A percentile compares a stretch with the other conserved stretches of the same genome.
Conservation (phyloP, 2,888 invertebrate species). For the Dusona sp. region DNA sequence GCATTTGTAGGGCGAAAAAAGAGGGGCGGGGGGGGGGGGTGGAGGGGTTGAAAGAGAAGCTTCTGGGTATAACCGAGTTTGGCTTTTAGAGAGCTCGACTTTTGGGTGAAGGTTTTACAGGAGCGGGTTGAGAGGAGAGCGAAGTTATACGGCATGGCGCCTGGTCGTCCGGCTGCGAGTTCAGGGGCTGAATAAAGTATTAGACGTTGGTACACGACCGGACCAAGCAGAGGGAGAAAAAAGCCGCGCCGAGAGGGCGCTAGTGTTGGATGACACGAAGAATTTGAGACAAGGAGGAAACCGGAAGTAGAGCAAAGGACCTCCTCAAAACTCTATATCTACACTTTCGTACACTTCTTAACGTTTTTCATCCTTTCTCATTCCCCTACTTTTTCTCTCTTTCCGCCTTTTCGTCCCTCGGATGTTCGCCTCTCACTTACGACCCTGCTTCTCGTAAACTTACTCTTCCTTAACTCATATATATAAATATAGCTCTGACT, state of each 20-base stretch:
- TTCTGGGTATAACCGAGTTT: conserved; percentile 74
- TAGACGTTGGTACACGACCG: conserved; percentile 71
- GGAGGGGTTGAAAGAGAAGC: conserved; percentile 49
- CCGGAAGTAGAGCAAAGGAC: conserved; percentile 61
- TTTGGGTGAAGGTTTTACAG: conserved; percentile 57
- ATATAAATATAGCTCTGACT: conserved; percentile 15
- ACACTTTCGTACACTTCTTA: conserved; percentile 26
- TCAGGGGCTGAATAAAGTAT: conserved; percentile 78
- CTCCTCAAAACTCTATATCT: conserved; percentile 59
- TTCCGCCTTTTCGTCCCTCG: not conserved
- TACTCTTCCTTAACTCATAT: conserved; percentile 18
- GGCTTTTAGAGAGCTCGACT: conserved; percentile 75
- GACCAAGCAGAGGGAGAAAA: conserved; percentile 2
- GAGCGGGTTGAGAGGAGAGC: conserved; percentile 23
- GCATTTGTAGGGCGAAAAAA: conserved; percentile 22
- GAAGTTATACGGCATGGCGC: conserved; percentile 52
- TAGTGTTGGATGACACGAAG: conserved; percentile 41
- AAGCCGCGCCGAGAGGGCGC: conserved; percentile 41
- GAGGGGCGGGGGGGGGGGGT: not conserved
- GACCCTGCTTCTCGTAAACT: conserved; percentile 51
- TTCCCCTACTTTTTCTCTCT: not conserved
- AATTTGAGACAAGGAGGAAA: conserved; percentile 41
- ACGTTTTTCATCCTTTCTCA: not conserved
- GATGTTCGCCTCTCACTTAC: conserved; percentile 44
- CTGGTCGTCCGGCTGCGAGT: conserved; percentile 61